phyloP scores from a whole-genome alignment of 2,888 invertebrate species.

The Teleogryllus oceanicus region DNA sequence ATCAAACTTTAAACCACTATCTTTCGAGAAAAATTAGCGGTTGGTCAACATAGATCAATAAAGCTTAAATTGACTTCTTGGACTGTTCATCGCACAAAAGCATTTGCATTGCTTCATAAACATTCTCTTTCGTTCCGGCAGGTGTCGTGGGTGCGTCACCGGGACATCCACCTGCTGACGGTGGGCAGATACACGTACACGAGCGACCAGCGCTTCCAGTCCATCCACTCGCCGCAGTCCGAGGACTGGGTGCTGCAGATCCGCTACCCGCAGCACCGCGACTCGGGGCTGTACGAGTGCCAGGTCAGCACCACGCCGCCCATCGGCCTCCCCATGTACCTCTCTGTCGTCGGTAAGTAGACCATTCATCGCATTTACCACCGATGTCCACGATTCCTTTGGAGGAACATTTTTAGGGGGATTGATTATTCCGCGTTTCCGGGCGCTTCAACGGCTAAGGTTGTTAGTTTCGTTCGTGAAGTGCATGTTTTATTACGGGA shows the following conservation, averaged over 20 bases:
- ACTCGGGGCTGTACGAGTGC: slow-evolving; percentile 75
- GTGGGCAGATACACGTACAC: slow-evolving; percentile 70
- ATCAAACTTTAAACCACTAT: no score
- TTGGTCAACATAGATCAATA: no score
- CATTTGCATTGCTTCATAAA: neutral
- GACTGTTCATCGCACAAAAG: no score
- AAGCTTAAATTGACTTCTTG: no score
- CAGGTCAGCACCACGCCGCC: slow-evolving; percentile 75
- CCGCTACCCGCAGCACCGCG: slow-evolving; percentile 74
- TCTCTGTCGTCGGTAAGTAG: slow-evolving; percentile 68
- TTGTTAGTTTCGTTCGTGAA: no score
- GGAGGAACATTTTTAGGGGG: no score
- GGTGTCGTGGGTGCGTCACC: slow-evolving; percentile 74
- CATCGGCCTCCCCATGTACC: slow-evolving; percentile 65
- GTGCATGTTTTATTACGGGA: no score
- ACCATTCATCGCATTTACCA: neutral
- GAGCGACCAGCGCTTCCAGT: slow-evolving; percentile 81
- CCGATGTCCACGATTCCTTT: no score
- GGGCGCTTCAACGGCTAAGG: no score
- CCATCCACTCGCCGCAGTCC: slow-evolving; percentile 78
- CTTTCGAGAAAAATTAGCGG: no score
- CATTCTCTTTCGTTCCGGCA: slow-evolving; percentile 42
- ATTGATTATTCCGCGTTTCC: no score
- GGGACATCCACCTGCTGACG: slow-evolving; percentile 70
- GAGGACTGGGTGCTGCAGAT: slow-evolving; percentile 84